Evolutionary conservation across 2,888 invertebrate genomes (phyloP).

Genomic region (Apoda limacodes): DNA sequence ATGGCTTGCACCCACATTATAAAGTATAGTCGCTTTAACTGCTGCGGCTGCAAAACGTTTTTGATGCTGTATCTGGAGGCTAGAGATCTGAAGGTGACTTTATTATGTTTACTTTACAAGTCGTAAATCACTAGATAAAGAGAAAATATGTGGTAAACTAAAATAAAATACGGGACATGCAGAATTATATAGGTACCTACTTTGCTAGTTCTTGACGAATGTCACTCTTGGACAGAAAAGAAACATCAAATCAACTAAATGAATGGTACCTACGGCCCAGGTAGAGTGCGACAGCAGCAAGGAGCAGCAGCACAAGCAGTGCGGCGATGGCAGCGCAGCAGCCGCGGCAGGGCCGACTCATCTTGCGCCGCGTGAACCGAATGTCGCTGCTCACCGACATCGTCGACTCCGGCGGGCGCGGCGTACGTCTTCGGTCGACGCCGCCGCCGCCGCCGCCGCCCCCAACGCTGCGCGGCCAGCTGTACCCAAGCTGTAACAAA

Average conservation of each 20-base stretch:
- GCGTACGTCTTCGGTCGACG: conserved; percentile 48
- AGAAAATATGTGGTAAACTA: too few species aligned
- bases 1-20: too few species aligned
- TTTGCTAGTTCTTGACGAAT: conserved; percentile 3
- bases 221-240: conserved; percentile 12
- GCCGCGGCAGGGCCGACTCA: conserved; percentile 86
- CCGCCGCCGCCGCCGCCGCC: too few species aligned
- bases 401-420: conserved; percentile 78
- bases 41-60: too few species aligned
- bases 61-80: too few species aligned
- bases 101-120: too few species aligned
- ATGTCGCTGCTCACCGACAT: conserved; percentile 90
- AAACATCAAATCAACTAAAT: conserved; percentile 5
- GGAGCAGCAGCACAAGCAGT: conserved; percentile 81
- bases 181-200: neutral
- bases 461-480: conserved; percentile 47
- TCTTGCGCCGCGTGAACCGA: conserved; percentile 86
- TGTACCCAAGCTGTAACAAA: conserved; percentile 46
- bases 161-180: too few species aligned
- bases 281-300: conserved; percentile 69
- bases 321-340: conserved; percentile 90
- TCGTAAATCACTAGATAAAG: too few species aligned
- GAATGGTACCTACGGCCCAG: conserved; percentile 68
- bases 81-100: too few species aligned
- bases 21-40: too few species aligned